A percentile compares a stretch with the other conserved stretches of the same genome.
Evolutionary conservation across 2,113 vertebrate genomes (phyloP).

Genomic region (Meriones unguiculatus): DNA sequence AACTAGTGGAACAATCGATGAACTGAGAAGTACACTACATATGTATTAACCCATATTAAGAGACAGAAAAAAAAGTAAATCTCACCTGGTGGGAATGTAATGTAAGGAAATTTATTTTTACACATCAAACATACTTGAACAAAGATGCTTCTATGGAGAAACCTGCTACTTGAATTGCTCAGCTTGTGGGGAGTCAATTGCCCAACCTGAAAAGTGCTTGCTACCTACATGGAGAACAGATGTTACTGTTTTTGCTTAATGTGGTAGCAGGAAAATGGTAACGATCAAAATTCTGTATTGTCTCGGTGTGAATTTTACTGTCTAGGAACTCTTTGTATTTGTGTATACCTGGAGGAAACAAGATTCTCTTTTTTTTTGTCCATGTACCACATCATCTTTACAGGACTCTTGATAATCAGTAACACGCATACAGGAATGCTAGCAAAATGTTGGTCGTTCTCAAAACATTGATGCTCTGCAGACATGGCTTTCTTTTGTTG

Average conservation of each 20-base stretch:
- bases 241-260: constrained; percentile 77
- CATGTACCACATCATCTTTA: neutral
- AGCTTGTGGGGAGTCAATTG: constrained; percentile 73
- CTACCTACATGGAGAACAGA: constrained; percentile 78
- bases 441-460: neutral
- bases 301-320: constrained; percentile 58
- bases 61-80: neutral
- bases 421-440: neutral
- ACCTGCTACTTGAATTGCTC: constrained; percentile 62
- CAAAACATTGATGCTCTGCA: neutral
- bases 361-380: neutral
- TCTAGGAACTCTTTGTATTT: constrained; percentile 52
- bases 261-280: constrained; percentile 36
- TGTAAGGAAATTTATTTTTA: constrained; percentile 55
- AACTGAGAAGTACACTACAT: neutral
- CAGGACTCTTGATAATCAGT: neutral
- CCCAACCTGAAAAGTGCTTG: constrained; percentile 60
- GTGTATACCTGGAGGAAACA: neutral
- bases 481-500: neutral
- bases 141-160: constrained; percentile 60
- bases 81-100: neutral
- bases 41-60: constrained; percentile 2
- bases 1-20: neutral
- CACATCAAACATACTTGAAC: constrained; percentile 24
- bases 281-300: constrained; percentile 55